Percentiles rank a stretch among this genome's conserved stretches.
phyloP scores from a whole-genome alignment of 2,888 invertebrate genomes.

The Esperia sulphurella region DNA sequence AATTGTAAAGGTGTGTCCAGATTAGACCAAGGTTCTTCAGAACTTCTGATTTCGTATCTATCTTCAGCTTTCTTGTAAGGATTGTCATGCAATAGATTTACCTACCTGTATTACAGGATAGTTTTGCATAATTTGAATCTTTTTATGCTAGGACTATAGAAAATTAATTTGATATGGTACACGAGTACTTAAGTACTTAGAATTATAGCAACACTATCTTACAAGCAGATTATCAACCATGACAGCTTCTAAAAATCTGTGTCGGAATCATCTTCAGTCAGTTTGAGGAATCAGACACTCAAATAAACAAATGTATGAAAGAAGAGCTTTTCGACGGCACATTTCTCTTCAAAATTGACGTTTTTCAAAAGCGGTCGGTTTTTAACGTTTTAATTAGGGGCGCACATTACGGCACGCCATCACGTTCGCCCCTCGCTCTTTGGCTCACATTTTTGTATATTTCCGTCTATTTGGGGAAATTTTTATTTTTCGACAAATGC shows the following conservation, averaged over 20 bases:
- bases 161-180: too few species aligned
- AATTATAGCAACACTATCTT: too few species aligned
- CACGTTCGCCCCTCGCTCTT: slow-evolving; percentile 76
- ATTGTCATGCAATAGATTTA: too few species aligned
- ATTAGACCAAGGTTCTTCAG: background rate
- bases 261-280: too few species aligned
- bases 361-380: slow-evolving; percentile 76
- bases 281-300: slow-evolving; percentile 39
- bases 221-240: too few species aligned
- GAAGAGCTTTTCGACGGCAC: slow-evolving; percentile 71
- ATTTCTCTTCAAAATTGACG: slow-evolving; percentile 78
- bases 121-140: too few species aligned
- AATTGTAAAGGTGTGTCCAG: background rate
- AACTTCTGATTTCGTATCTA: background rate
- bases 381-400: slow-evolving; percentile 80
- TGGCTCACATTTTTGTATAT: slow-evolving; percentile 77
- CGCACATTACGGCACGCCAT: slow-evolving; percentile 77
- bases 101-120: too few species aligned
- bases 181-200: too few species aligned
- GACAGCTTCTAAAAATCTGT: too few species aligned
- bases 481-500: slow-evolving; percentile 78
- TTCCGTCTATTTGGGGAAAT: slow-evolving; percentile 78
- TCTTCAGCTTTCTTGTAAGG: background rate
- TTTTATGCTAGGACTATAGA: too few species aligned
- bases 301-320: slow-evolving; percentile 72